A percentile compares a stretch with the other conserved stretches of the same genome.
phyloP scores from a whole-genome alignment of 1,140 invertebrate species.

The Drosophila nikananu region DNA sequence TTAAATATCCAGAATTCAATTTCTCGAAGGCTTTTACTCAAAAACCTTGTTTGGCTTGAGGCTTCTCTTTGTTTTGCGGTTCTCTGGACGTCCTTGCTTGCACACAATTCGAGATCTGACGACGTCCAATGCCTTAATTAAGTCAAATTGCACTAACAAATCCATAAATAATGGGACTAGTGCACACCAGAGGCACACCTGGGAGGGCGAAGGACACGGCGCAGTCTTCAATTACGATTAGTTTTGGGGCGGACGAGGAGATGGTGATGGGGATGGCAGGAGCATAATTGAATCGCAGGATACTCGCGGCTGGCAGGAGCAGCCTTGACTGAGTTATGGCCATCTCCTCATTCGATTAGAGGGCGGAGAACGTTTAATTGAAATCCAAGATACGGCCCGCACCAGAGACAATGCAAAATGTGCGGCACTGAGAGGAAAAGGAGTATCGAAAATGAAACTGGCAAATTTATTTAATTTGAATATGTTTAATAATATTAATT shows the following conservation, averaged over 20 bases:
- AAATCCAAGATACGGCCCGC: constrained; percentile 26
- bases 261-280: not conserved
- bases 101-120: constrained; percentile 19
- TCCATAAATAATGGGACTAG: constrained; percentile 49
- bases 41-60: not conserved
- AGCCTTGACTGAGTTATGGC: constrained; percentile 51
- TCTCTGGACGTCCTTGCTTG: not conserved
- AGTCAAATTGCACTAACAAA: constrained; percentile 50
- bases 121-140: constrained; percentile 45
- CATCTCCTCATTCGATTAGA: constrained; percentile 29
- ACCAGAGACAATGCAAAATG: constrained; percentile 26
- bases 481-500: too few relatives aligned
- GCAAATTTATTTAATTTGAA: not conserved
- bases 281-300: constrained; percentile 52
- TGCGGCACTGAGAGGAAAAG: constrained; percentile 2
- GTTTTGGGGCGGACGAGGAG: constrained; percentile 22
- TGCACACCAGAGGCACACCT: constrained; percentile 26
- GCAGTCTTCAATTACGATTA: constrained; percentile 50
- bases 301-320: constrained; percentile 13
- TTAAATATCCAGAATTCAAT: not conserved
- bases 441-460: not conserved
- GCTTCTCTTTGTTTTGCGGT: constrained; percentile 16
- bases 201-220: constrained; percentile 23
- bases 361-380: constrained; percentile 35
- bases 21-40: not conserved